Percentiles rank a stretch among this genome's conserved stretches.
Evolutionary conservation across 2,888 invertebrate species (phyloP).

Genomic region (Habroteleia sp.): DNA sequence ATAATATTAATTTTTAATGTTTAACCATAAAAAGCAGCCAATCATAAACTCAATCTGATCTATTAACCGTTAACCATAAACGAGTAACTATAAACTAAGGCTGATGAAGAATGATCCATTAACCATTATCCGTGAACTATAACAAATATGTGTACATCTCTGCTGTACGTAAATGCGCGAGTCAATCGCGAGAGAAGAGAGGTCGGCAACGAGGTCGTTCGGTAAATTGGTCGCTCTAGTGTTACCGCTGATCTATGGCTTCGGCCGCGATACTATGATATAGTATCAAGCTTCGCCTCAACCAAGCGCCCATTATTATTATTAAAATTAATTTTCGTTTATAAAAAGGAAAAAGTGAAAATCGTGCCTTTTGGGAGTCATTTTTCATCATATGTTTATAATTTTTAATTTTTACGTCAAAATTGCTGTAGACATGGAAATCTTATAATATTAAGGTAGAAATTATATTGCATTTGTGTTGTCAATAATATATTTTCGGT

Average conservation of each 20-base stretch:
- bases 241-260: constrained; percentile 73
- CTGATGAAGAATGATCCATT: constrained; percentile 54
- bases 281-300: constrained; percentile 73
- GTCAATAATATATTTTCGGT: too few relatives aligned
- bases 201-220: constrained; percentile 76
- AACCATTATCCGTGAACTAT: constrained; percentile 55
- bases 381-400: too few relatives aligned
- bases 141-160: constrained; percentile 55
- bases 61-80: constrained; percentile 57
- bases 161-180: constrained; percentile 51
- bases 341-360: too few relatives aligned
- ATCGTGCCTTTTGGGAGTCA: too few relatives aligned
- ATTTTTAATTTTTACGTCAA: too few relatives aligned
- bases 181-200: constrained; percentile 67
- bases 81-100: constrained; percentile 51
- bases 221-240: constrained; percentile 76
- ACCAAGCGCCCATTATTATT: too few relatives aligned
- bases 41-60: constrained; percentile 54
- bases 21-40: constrained; percentile 45
- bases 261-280: constrained; percentile 77
- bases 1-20: constrained; percentile 47
- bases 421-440: too few relatives aligned
- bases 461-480: too few relatives aligned
- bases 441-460: too few relatives aligned
- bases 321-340: too few relatives aligned